Conservation (phyloP, 2,797 vertebrate species). For the Bryconaethiops microstoma region DNA sequence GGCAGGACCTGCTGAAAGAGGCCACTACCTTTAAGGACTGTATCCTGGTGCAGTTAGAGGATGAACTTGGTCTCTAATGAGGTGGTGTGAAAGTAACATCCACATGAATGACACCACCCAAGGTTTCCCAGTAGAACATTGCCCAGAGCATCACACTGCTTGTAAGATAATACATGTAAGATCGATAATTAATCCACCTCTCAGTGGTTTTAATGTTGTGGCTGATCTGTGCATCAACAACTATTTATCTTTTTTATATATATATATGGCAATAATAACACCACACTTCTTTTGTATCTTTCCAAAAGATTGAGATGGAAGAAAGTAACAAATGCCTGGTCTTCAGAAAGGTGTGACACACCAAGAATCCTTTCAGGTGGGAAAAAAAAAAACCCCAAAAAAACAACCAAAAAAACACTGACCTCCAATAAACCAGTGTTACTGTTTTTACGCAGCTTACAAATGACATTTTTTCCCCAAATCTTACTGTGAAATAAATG, state of each 20-base stretch:
- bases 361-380: background rate
- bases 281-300: slow-evolving; percentile 20
- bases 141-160: too few species aligned
- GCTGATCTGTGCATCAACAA: background rate
- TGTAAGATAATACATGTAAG: too few species aligned
- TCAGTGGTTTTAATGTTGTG: too few species aligned
- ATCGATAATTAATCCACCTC: too few species aligned
- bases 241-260: background rate
- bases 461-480: background rate
- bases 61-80: too few species aligned
- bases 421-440: background rate
- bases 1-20: too few species aligned
- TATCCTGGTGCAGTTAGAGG: too few species aligned
- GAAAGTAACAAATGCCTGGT: slow-evolving; percentile 75
- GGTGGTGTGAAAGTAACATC: too few species aligned
- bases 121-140: too few species aligned
- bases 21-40: too few species aligned
- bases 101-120: too few species aligned
- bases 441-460: background rate
- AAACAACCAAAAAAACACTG: background rate
- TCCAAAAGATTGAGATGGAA: slow-evolving; percentile 77
- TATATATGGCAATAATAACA: background rate
- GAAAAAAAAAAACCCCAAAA: background rate
- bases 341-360: slow-evolving; percentile 60
- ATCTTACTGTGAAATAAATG: background rate